These are phyloP conservation scores for Athetis lepigone DNA, from an alignment of 2,888 invertebrate species.

Conservation along the genomic window DNA sequence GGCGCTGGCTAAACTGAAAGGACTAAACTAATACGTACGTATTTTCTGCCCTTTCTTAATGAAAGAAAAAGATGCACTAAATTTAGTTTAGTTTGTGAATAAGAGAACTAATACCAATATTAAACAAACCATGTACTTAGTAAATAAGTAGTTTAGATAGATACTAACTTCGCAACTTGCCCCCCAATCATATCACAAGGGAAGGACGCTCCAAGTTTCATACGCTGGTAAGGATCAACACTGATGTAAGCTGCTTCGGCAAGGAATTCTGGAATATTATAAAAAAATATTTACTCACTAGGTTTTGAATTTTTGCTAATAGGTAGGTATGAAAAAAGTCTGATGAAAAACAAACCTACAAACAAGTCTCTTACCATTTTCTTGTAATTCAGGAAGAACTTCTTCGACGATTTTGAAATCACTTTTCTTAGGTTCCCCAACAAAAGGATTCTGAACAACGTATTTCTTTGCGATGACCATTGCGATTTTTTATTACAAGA, in stretches of 20 bases:
- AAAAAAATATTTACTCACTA: not conserved
- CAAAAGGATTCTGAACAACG: conserved; percentile 89
- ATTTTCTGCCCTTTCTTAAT: no score
- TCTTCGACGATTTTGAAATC: conserved; percentile 92
- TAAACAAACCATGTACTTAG: no score
- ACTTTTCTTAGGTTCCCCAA: conserved; percentile 90
- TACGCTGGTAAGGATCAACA: conserved; percentile 92
- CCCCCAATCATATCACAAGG: conserved; percentile 92
- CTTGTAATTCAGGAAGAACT: conserved; percentile 89
- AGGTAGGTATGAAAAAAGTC: no score
- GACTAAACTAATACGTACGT: no score
- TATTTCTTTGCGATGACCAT: conserved; percentile 91
- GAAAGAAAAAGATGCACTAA: no score
- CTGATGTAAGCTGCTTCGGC: conserved; percentile 92
- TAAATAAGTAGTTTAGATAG: not conserved
- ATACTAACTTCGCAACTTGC: conserved; percentile 92
- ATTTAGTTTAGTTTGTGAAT: no score
- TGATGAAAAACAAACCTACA: no score
- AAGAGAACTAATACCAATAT: no score
- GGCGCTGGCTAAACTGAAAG: no score
- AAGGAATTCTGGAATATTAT: conserved; percentile 89
- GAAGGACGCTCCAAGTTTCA: conserved; percentile 82
- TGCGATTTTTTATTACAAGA: conserved; percentile 5
- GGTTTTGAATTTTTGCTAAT: no score
- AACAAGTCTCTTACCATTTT: conserved; percentile 90